Base-by-base conservation (phyloP, 2,888 invertebrate species). In the Diabrotica balteata region DNA sequence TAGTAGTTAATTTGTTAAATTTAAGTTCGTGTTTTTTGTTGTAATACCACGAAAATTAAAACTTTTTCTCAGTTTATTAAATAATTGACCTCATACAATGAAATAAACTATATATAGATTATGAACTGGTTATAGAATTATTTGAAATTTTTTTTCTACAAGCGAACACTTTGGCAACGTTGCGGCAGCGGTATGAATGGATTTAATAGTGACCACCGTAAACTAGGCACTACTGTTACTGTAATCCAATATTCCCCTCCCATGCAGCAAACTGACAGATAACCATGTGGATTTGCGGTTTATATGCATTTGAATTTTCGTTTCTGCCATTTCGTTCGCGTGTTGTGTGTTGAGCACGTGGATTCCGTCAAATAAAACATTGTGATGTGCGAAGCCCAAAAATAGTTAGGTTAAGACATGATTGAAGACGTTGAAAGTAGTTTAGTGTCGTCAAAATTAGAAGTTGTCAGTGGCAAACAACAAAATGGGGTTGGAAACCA, bases 331-430 rank as follows among this genome's bases (percentile, higher is more conserved):
- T 47, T n/a, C 53, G 45, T 54, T 52, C 50, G 55, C 50, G 51
- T 63, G 60, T 54, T 10, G 69, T 69, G 66, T 59, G 63, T 68
- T 44, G 61, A 52, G 57, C 72, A 72, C 72, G 72, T 71, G 70
- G 51, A 63, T 44, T 46, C 22, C 42, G 66, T 42, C 22, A 42
- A 51, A 51, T n/a, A 62, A 46, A 62, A 62, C 57, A 65, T 63
- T 67, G 69, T 71, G 58, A 69, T 71, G 71, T 47, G 67, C 65
- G 63, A 66, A 63, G 61, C 51, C 66, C 51, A 17, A 44, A 62
- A 59, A 59, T 63, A 67, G 68, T 67, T 66, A 65, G 72, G 72
- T 72, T 68, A 71, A 69, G 68, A 66, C 64, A 76, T 76, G 76
- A 70, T 73, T 11, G 75, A 76, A 67, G 73, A 72, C 65, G 71